Conservation (phyloP, 1,140 invertebrate genomes). For the Zaprionus taronus region DNA sequence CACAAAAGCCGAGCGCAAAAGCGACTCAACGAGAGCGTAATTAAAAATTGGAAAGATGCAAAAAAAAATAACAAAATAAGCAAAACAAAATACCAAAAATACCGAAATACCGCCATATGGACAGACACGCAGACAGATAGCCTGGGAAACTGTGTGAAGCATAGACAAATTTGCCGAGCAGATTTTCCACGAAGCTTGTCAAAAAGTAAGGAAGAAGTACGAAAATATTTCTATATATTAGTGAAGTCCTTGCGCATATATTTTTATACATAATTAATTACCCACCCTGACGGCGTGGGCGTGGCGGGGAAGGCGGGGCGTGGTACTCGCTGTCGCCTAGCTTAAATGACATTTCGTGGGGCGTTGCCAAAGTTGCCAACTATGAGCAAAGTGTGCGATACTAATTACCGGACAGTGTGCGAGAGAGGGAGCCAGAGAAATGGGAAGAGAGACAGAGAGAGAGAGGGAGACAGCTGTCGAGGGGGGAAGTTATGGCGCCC, state of each 20-base stretch:
- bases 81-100: neutral
- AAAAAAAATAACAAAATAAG: constrained; percentile 32
- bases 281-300: constrained; percentile 15
- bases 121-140: constrained; percentile 4
- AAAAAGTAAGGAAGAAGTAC: constrained; percentile 19
- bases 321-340: constrained; percentile 30
- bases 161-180: constrained; percentile 20
- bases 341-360: constrained; percentile 51
- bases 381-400: constrained; percentile 31
- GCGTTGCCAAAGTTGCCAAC: constrained; percentile 36
- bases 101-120: neutral
- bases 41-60: constrained; percentile 62
- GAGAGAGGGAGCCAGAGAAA: neutral
- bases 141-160: neutral
- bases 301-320: neutral
- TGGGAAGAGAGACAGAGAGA: neutral
- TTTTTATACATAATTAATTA: constrained; percentile 78
- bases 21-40: constrained; percentile 53
- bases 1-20: constrained; percentile 59
- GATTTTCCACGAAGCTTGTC: constrained; percentile 46
- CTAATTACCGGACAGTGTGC: constrained; percentile 47
- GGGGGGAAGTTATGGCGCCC: constrained; percentile 31
- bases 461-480: neutral
- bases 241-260: constrained; percentile 13
- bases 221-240: constrained; percentile 18